phyloP scores from a whole-genome alignment of 1,140 invertebrate genomes.

The Danaus plexippus region DNA sequence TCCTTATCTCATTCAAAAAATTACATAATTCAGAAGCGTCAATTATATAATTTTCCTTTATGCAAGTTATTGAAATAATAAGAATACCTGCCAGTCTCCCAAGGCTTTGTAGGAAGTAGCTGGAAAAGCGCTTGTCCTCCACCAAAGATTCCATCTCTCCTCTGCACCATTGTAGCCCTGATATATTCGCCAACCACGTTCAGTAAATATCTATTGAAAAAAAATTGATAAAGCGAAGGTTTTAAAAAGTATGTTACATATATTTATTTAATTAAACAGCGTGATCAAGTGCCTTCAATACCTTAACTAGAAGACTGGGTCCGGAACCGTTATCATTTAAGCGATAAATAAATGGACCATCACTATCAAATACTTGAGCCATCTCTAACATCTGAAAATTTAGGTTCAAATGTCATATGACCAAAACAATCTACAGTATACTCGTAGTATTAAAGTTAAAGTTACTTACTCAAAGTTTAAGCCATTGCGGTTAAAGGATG shows the following conservation, averaged over 20 bases:
- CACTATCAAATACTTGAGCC: conserved; percentile 37
- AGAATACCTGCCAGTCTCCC: conserved; percentile 79
- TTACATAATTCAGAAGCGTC: too few species aligned
- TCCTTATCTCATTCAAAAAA: too few species aligned
- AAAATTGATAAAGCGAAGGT: neutral
- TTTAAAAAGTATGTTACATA: too few species aligned
- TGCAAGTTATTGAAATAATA: too few species aligned
- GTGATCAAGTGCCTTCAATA: conserved; percentile 38
- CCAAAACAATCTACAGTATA: too few species aligned
- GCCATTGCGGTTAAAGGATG: conserved; percentile 2
- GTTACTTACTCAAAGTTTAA: conserved; percentile 9
- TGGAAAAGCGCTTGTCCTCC: conserved; percentile 82
- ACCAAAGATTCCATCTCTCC: conserved; percentile 89
- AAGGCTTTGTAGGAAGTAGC: conserved; percentile 78
- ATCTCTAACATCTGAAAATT: conserved; percentile 7
- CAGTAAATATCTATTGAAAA: conserved; percentile 77
- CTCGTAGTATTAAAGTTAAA: too few species aligned
- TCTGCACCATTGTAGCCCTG: conserved; percentile 62
- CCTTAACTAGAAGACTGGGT: conserved; percentile 82
- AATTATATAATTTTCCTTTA: too few species aligned
- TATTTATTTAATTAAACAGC: neutral
- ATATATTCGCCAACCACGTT: conserved; percentile 87
- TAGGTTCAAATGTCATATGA: conserved; percentile 7
- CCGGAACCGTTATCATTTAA: conserved; percentile 83
- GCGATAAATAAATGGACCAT: conserved; percentile 81